A percentile compares a stretch with the other conserved stretches of the same genome.
These are phyloP conservation scores for Rhabdomys dilectus DNA, from an alignment of 2,113 vertebrate genomes.

Conservation along the genomic window DNA sequence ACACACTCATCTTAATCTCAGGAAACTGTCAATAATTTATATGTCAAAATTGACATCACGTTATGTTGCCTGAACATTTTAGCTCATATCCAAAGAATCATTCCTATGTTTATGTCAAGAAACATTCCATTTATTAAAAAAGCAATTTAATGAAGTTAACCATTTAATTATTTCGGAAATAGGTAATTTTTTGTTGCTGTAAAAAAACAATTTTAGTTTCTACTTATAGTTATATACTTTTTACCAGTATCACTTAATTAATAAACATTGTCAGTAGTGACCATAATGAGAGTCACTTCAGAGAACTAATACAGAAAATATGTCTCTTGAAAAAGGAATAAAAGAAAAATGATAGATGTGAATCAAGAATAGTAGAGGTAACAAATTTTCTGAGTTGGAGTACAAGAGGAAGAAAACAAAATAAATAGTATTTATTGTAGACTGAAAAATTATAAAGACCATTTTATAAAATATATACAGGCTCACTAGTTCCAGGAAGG, in stretches of 20 bases:
- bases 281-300: neutral
- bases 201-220: neutral
- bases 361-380: neutral
- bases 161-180: neutral
- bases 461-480: no score
- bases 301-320: neutral
- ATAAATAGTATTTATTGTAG: neutral
- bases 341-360: neutral
- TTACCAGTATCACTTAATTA: neutral
- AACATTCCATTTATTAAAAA: neutral
- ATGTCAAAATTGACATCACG: neutral
- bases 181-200: neutral
- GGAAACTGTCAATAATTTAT: neutral
- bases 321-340: neutral
- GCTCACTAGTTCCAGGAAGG: no score
- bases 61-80: neutral
- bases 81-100: neutral
- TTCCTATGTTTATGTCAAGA: neutral
- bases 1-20: neutral
- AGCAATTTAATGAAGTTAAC: neutral
- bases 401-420: neutral
- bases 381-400: neutral
- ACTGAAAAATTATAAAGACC: no score
- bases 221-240: neutral
- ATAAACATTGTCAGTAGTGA: neutral